phyloP scores from a whole-genome alignment of 2,888 invertebrate genomes.

The Rambutsinella grinnellia region DNA sequence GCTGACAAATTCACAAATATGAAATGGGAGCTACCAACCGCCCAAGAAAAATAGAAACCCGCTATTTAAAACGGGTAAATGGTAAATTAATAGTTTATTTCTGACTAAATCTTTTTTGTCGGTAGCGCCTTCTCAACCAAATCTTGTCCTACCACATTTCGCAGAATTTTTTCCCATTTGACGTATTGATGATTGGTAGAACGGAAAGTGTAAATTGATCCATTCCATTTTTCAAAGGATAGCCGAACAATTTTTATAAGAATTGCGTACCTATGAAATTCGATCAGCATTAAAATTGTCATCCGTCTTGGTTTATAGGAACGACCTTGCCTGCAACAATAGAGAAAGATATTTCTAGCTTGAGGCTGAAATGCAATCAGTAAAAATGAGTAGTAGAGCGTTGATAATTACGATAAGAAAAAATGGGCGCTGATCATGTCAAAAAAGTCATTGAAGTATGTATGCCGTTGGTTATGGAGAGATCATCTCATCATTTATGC shows the following conservation, averaged over 20 bases:
- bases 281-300: neutral
- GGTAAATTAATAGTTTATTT: neutral
- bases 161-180: neutral
- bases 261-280: no score
- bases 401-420: neutral
- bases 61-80: neutral
- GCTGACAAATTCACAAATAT: neutral
- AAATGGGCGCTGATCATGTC: neutral
- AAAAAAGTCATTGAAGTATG: neutral
- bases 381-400: neutral
- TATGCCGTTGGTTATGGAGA: neutral
- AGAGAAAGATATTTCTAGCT: no score
- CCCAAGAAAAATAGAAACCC: neutral
- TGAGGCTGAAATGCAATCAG: neutral
- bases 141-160: neutral
- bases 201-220: neutral
- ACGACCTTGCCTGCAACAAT: no score
- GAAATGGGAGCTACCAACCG: neutral
- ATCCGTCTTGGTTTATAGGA: neutral
- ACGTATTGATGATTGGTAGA: neutral
- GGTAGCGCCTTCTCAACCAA: neutral
- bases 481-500: neutral
- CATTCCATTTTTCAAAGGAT: neutral
- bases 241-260: neutral
- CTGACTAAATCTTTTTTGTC: neutral